These are phyloP conservation scores for Sarcophaga bullata DNA, from an alignment of 1,140 invertebrate genomes.

Conservation along the genomic window DNA sequence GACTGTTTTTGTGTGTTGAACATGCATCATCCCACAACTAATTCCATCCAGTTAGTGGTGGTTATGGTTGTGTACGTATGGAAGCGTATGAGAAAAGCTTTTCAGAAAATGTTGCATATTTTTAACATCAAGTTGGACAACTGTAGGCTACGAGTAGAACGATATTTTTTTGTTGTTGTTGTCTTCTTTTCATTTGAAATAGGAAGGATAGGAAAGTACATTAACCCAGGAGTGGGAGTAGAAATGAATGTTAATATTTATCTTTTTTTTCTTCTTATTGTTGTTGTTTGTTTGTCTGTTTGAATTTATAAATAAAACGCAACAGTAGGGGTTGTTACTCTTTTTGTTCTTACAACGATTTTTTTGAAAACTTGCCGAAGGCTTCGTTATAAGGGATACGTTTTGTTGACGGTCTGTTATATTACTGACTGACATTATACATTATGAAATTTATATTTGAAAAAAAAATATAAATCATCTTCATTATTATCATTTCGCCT, in stretches of 20 bases:
- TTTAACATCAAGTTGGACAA: not conserved
- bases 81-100: not conserved
- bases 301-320: not conserved
- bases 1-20: not conserved
- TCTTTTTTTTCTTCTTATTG: not conserved
- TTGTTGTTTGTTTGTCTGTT: not conserved
- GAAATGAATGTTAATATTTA: not conserved
- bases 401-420: conserved; percentile 7
- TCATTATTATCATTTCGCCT: not conserved
- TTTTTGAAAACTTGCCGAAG: not conserved
- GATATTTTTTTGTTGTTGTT: not conserved
- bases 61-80: not conserved
- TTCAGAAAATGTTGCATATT: conserved; percentile 31
- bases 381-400: not conserved
- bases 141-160: not conserved
- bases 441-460: conserved; percentile 21
- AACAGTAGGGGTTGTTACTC: not conserved
- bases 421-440: conserved; percentile 36
- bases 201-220: not conserved
- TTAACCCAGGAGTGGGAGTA: conserved; percentile 17
- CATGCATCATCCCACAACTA: conserved; percentile 17
- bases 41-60: not conserved
- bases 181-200: not conserved
- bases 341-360: not conserved
- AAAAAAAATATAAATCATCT: not conserved